Evolutionary conservation across 2,888 invertebrate genomes (phyloP).

Genomic region (Stenodera caucasica): DNA sequence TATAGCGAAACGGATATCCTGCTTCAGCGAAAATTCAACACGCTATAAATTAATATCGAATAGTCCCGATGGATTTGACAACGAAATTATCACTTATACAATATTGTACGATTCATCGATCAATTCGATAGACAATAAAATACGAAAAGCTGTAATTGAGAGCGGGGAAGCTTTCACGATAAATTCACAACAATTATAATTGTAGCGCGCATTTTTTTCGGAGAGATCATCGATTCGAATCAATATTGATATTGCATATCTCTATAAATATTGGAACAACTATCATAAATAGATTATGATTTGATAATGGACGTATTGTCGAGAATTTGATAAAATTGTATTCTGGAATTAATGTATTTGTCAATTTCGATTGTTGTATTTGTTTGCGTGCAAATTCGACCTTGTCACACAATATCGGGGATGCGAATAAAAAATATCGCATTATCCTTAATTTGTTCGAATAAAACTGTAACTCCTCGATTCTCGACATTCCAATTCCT

Average conservation of each 20-base stretch:
- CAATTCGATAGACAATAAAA: neutral
- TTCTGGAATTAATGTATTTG: neutral
- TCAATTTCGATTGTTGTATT: slow-evolving; percentile 11
- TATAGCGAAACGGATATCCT: neutral
- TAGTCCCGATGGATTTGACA: neutral
- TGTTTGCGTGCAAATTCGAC: slow-evolving; percentile 17
- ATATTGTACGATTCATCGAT: neutral
- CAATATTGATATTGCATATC: neutral
- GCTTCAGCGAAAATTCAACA: neutral
- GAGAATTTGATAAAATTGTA: neutral
- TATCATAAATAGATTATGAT: neutral
- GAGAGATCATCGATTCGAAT: neutral
- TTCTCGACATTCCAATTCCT: too few species aligned
- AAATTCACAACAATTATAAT: neutral
- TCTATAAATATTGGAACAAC: neutral
- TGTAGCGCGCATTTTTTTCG: neutral
- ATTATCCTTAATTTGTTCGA: slow-evolving; percentile 11
- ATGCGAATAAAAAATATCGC: slow-evolving; percentile 8
- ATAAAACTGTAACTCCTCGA: too few species aligned
- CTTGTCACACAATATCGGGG: slow-evolving; percentile 10
- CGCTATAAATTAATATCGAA: neutral
- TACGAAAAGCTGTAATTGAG: neutral
- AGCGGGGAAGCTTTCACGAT: neutral
- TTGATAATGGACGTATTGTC: neutral
- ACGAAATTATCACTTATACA: neutral